Percentiles rank a stretch among this genome's conserved stretches.
Conservation (phyloP, 2,113 vertebrate genomes). For the Mugil cephalus region DNA sequence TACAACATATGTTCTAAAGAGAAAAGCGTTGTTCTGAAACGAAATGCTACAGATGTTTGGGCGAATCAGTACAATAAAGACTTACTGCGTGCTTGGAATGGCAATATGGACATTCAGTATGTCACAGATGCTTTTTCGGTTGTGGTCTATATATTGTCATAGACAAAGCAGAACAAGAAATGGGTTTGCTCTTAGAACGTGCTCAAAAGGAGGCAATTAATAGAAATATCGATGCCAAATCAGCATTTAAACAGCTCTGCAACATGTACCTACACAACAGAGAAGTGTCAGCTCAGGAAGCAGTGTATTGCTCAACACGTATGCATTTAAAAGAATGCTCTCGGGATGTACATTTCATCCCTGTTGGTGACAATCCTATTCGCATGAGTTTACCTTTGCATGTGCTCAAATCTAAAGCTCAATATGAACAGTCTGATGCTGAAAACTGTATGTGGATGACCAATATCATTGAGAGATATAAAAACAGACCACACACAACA, state of each 20-base stretch:
- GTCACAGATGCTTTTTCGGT: not conserved
- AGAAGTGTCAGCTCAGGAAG: not conserved
- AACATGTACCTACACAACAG: not conserved
- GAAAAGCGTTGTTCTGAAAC: not conserved
- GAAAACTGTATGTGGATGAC: not conserved
- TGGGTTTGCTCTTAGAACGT: not conserved
- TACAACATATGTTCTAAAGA: not conserved
- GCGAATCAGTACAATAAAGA: not conserved
- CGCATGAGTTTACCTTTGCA: not conserved
- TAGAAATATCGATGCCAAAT: not conserved
- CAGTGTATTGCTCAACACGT: not conserved
- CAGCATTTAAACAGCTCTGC: not conserved
- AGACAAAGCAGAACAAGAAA: not conserved
- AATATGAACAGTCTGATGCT: not conserved
- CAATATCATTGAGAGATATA: not conserved
- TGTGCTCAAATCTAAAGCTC: not conserved
- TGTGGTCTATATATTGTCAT: not conserved
- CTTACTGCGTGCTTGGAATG: not conserved
- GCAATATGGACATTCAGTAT: not conserved
- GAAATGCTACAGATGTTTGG: not conserved
- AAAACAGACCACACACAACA: rapidly evolving
- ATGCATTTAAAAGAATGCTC: not conserved
- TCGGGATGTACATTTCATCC: not conserved
- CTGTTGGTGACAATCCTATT: not conserved
- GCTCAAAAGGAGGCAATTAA: not conserved